phyloP scores from a whole-genome alignment of 2,888 invertebrate species.

The Isotomurus palustris region DNA sequence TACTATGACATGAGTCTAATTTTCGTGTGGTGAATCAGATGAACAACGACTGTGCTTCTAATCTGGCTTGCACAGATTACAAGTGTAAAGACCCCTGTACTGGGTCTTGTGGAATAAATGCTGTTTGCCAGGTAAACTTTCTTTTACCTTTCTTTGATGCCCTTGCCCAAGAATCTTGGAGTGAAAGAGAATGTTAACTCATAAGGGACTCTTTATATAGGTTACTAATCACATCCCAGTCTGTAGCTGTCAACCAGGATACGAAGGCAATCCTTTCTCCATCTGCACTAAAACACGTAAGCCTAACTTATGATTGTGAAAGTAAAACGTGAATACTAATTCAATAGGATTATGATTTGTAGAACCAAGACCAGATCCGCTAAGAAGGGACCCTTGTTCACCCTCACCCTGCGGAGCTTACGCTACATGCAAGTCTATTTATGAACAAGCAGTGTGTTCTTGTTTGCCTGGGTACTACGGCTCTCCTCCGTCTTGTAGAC shows the following conservation, averaged over 20 bases:
- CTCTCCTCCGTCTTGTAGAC: slow-evolving; percentile 65
- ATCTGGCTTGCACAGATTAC: slow-evolving; percentile 67
- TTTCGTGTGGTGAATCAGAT: too few relatives aligned
- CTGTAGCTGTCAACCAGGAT: slow-evolving; percentile 70
- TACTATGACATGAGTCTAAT: too few relatives aligned
- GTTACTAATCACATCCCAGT: slow-evolving; percentile 77
- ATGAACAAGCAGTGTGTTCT: slow-evolving; percentile 62
- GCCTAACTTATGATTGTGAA: not conserved
- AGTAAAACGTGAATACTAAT: too few relatives aligned
- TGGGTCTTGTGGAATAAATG: slow-evolving; percentile 75
- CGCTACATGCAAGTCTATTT: slow-evolving; percentile 44
- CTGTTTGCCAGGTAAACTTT: slow-evolving; percentile 48
- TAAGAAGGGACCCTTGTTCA: slow-evolving; percentile 27
- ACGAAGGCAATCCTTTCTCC: slow-evolving; percentile 71
- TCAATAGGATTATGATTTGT: not conserved
- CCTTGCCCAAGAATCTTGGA: too few relatives aligned
- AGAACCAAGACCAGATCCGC: slow-evolving; percentile 19
- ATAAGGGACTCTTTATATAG: slow-evolving; percentile 68
- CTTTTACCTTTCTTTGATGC: not conserved
- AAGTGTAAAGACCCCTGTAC: slow-evolving; percentile 79
- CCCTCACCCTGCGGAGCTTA: slow-evolving; percentile 44
- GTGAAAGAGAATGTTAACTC: too few relatives aligned
- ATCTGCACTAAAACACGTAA: slow-evolving; percentile 55
- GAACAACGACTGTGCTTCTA: slow-evolving; percentile 67
- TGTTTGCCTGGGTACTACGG: slow-evolving; percentile 63